Evolutionary conservation across 2,797 vertebrate species (phyloP).

Genomic region (Fistularia commersonii): DNA sequence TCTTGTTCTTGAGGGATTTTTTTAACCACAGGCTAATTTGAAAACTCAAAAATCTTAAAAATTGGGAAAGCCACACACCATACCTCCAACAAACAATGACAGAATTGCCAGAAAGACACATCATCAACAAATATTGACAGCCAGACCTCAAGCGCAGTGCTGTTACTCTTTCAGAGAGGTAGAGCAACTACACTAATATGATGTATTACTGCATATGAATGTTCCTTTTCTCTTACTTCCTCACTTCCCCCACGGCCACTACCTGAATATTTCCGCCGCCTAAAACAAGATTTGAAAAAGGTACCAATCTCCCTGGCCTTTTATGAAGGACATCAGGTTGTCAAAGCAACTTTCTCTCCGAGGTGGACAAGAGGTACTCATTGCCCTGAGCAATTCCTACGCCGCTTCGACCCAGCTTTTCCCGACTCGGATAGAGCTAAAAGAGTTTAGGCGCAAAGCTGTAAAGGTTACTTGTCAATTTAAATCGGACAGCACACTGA

Average conservation of each 20-base stretch:
- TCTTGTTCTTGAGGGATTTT: not conserved
- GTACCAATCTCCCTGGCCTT: slow-evolving; percentile 32
- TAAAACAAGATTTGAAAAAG: slow-evolving; percentile 54
- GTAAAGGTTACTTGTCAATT: slow-evolving; percentile 58
- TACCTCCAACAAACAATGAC: slow-evolving; percentile 13
- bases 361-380: slow-evolving; percentile 38
- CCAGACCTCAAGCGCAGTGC: slow-evolving; percentile 29
- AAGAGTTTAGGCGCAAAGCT: slow-evolving; percentile 53
- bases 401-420: slow-evolving; percentile 27
- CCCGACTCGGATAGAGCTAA: slow-evolving; percentile 16
- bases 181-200: slow-evolving; percentile 32
- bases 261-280: slow-evolving; percentile 46
- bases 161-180: slow-evolving; percentile 23
- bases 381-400: slow-evolving; percentile 46
- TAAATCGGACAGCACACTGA: slow-evolving; percentile 47
- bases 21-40: not conserved
- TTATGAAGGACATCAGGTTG: slow-evolving; percentile 36
- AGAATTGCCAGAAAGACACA: slow-evolving; percentile 2
- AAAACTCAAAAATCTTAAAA: slow-evolving; percentile 2
- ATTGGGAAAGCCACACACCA: not conserved
- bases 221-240: slow-evolving; percentile 22
- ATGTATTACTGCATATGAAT: slow-evolving; percentile 44
- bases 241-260: slow-evolving; percentile 31
- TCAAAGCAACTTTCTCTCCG: slow-evolving; percentile 39
- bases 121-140: slow-evolving; percentile 24